Conservation (phyloP, 2,888 invertebrate species). For the Ennomos quercinarius region DNA sequence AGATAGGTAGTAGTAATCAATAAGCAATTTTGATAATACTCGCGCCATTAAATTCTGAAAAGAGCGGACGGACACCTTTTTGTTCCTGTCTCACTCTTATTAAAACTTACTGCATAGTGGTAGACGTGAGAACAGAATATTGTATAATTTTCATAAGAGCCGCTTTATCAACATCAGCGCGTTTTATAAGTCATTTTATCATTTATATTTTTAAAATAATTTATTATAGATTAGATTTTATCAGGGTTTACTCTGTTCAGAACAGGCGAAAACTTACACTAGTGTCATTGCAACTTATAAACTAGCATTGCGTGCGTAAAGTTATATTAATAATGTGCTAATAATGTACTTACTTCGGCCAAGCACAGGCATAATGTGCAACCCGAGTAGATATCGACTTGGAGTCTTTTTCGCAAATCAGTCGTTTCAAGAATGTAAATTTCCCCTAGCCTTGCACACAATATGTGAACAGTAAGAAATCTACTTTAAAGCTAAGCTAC, state of each 20-base stretch:
- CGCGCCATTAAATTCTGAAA: too few relatives aligned
- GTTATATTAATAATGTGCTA: constrained; percentile 1
- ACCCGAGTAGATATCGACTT: constrained; percentile 8
- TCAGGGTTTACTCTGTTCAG: constrained; percentile 21
- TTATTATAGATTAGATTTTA: not conserved
- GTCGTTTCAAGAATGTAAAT: constrained; percentile 6
- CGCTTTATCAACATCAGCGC: too few relatives aligned
- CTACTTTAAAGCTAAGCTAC: too few relatives aligned
- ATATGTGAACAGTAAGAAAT: constrained; percentile 1
- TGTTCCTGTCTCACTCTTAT: too few relatives aligned
- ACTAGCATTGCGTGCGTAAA: constrained; percentile 26
- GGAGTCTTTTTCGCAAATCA: constrained; percentile 10
- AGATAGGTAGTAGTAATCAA: too few relatives aligned
- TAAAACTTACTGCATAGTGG: too few relatives aligned
- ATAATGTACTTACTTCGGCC: constrained; percentile 25
- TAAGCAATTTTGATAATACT: too few relatives aligned
- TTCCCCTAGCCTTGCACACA: not conserved
- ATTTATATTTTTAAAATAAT: not conserved
- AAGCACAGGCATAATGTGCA: constrained; percentile 33
- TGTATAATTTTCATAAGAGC: too few relatives aligned
- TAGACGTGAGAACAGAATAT: too few relatives aligned
- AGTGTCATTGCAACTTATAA: constrained; percentile 41
- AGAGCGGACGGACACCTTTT: too few relatives aligned
- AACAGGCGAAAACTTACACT: constrained; percentile 37
- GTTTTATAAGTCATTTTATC: too few relatives aligned